Base-by-base conservation (phyloP, 2,797 vertebrate genomes). In the Muraenolepis orangiensis region DNA sequence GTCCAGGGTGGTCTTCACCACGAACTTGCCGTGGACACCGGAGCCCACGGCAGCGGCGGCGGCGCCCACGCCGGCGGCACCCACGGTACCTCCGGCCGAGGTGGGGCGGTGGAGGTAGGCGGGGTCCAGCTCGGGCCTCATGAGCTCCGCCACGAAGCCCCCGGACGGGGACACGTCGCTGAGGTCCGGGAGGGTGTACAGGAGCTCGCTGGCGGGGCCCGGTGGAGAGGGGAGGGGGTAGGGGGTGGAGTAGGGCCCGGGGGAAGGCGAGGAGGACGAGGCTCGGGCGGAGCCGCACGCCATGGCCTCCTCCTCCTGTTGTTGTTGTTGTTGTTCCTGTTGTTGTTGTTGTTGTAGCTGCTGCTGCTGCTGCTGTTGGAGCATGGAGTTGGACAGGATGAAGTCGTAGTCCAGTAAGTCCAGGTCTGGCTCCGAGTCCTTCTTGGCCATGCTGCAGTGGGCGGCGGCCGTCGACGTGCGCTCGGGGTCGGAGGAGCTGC, bases 321-420 rank as follows among this genome's bases (percentile, higher is more conserved):
- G 64, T 10, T 64, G n/a, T n/a, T 20, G 57, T 13, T 40, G 38
- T 26, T 68, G 28, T 20, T 73, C 57, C 12, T 73, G 72, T 28
- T 16, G 72, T 31, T 85, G 75, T 1, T 91, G 94, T 7, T 95
- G 94, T 0, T 94, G 91, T 8, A 93, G 90, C 29, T 93, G 92
- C 0, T 95, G 93, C 14, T 94, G 91, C 0, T 93, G 93, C 66
- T 95, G 94, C 69, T 95, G 96, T 70, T 96, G 96, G 72, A 95
- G 93, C 71, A 97, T 92, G 3, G 96, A 96, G 86, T 98, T 99
- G 20, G 97, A 98, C n/a, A 99, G 92, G 30, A 99, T 98, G 86
- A 98, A 98, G 88, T 99, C 97, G 86, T 98, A 96, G 91, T 99
- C 97, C 86, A 96, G 90, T 71, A 97, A 91, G 84, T 98, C 97